A percentile compares a stretch with the other conserved stretches of the same genome.
These are phyloP conservation scores for Apeira syringaria DNA, from an alignment of 2,888 invertebrate species.

Conservation along the genomic window DNA sequence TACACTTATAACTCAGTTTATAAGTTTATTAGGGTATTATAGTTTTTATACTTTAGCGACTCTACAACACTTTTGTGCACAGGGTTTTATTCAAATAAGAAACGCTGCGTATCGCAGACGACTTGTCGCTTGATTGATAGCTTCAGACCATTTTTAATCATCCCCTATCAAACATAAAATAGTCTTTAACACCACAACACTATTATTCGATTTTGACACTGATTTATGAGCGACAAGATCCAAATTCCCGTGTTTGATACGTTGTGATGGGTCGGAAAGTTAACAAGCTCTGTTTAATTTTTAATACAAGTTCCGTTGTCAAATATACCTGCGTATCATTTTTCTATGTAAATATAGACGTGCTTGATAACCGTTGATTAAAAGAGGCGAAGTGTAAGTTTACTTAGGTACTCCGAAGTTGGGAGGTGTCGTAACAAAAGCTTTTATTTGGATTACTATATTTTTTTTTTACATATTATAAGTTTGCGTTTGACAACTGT, in stretches of 20 bases:
- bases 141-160: constrained; percentile 74
- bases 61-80: constrained; percentile 30
- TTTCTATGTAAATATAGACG: constrained; percentile 31
- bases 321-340: constrained; percentile 44
- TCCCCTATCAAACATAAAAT: constrained; percentile 35
- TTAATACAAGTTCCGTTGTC: constrained; percentile 52
- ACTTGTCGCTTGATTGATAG: constrained; percentile 76
- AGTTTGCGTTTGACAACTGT: no score
- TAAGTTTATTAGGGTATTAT: no score
- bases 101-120: constrained; percentile 57
- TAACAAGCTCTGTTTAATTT: constrained; percentile 39
- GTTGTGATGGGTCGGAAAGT: constrained; percentile 3
- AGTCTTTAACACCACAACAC: constrained; percentile 21
- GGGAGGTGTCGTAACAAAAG: not conserved
- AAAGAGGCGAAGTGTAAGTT: not conserved
- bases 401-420: not conserved
- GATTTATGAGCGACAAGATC: not conserved
- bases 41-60: no score
- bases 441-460: not conserved
- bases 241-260: constrained; percentile 1
- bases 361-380: constrained; percentile 28
- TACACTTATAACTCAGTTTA: no score
- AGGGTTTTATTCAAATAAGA: constrained; percentile 72
- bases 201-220: constrained; percentile 26
- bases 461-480: no score